Conservation (phyloP, 2,113 vertebrate genomes). For the Cyprinodon variegatus region DNA sequence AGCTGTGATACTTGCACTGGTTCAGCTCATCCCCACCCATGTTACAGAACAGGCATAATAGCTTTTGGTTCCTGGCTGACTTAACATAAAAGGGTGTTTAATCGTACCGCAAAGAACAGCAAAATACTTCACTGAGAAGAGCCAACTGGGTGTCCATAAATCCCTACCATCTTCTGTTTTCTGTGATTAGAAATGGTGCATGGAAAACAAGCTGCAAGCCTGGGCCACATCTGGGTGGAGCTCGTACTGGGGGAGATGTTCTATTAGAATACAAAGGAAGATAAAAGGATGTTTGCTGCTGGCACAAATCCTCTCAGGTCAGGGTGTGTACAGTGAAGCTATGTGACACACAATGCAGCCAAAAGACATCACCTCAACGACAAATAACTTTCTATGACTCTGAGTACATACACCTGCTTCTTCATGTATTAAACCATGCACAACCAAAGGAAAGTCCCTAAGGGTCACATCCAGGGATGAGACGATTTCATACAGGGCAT, state of each 20-base stretch:
- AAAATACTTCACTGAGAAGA: constrained; percentile 4
- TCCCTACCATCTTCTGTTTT: constrained; percentile 29
- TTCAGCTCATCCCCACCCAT: constrained; percentile 19
- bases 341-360: constrained; percentile 34
- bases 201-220: constrained; percentile 46
- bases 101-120: constrained; percentile 9
- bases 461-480: not conserved
- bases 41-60: constrained; percentile 8
- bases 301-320: constrained; percentile 23
- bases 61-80: constrained; percentile 23
- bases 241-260: constrained; percentile 18
- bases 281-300: constrained; percentile 41
- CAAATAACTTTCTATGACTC: constrained; percentile 39
- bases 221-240: constrained; percentile 51
- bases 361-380: constrained; percentile 22
- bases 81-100: constrained; percentile 14
- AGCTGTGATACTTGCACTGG: constrained; percentile 20
- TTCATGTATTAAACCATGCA: not conserved
- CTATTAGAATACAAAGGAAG: constrained; percentile 29
- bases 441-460: not conserved
- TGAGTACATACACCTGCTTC: constrained; percentile 58
- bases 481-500: not conserved
- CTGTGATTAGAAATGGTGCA: constrained; percentile 1
- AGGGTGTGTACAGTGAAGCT: constrained; percentile 50
- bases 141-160: not conserved